Conservation (phyloP, 2,888 invertebrate species). For the Nycteola revayana region DNA sequence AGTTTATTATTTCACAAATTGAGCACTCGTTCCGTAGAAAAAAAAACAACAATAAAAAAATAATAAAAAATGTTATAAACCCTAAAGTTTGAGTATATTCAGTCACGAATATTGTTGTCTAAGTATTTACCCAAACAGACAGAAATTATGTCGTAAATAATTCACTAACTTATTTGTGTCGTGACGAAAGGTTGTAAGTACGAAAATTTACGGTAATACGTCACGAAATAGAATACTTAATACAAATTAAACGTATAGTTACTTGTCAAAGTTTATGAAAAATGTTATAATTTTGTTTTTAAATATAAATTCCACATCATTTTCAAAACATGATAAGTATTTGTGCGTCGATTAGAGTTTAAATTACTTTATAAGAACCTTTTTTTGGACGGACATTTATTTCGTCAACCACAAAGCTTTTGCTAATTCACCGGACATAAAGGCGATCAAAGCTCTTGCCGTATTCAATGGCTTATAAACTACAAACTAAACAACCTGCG, state of each 20-base stretch:
- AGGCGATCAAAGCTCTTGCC: too few species aligned
- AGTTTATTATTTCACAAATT: conserved; percentile 31
- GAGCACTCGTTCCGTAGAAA: conserved; percentile 18
- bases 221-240: too few species aligned
- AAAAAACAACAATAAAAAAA: conserved; percentile 28
- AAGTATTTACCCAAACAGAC: conserved; percentile 28
- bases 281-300: background rate
- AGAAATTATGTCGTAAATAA: conserved; percentile 28
- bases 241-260: too few species aligned
- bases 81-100: conserved; percentile 24
- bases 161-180: conserved; percentile 33
- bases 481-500: too few species aligned
- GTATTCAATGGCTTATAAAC: too few species aligned
- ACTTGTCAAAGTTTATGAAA: conserved; percentile 14
- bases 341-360: too few species aligned
- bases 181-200: conserved; percentile 28
- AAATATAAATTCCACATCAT: too few species aligned
- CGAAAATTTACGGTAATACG: conserved; percentile 10
- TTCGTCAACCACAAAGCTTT: too few species aligned
- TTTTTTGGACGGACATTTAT: too few species aligned
- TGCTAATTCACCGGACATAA: too few species aligned
- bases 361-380: too few species aligned
- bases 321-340: too few species aligned
- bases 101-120: conserved; percentile 29
- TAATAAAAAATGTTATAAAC: conserved; percentile 23